Evolutionary conservation across 1,140 invertebrate species (phyloP).

Genomic region (Megalonaias nervosa): DNA sequence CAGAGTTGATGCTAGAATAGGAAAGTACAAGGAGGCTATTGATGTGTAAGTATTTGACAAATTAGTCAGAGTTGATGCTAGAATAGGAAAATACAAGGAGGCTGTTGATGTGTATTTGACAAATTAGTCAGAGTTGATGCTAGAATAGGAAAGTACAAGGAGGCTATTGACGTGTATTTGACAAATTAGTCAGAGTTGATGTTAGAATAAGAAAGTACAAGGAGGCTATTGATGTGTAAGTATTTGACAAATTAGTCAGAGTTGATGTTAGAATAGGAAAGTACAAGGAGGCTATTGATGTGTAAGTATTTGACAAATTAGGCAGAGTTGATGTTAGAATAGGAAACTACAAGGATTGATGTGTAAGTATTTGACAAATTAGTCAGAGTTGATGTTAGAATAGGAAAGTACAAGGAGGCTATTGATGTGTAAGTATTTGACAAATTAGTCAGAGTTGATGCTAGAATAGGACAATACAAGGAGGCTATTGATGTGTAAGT

Average conservation of each 20-base stretch:
- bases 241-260: conserved; percentile 68
- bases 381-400: conserved; percentile 67
- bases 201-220: conserved; percentile 67
- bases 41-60: conserved; percentile 69
- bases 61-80: conserved; percentile 67
- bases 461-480: conserved; percentile 66
- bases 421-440: conserved; percentile 69
- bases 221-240: conserved; percentile 69
- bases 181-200: conserved; percentile 56
- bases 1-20: conserved; percentile 67
- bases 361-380: conserved; percentile 50
- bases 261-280: conserved; percentile 68
- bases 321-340: conserved; percentile 68
- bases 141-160: conserved; percentile 64
- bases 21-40: conserved; percentile 68
- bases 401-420: conserved; percentile 67
- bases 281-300: conserved; percentile 67
- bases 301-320: conserved; percentile 48
- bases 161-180: conserved; percentile 64
- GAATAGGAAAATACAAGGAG: conserved; percentile 66
- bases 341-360: conserved; percentile 67
- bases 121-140: conserved; percentile 69
- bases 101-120: conserved; percentile 70
- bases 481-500: conserved; percentile 69
- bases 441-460: conserved; percentile 69